Evolutionary conservation across 2,113 vertebrate genomes (phyloP).

Genomic region (Heloderma charlesbogerti): DNA sequence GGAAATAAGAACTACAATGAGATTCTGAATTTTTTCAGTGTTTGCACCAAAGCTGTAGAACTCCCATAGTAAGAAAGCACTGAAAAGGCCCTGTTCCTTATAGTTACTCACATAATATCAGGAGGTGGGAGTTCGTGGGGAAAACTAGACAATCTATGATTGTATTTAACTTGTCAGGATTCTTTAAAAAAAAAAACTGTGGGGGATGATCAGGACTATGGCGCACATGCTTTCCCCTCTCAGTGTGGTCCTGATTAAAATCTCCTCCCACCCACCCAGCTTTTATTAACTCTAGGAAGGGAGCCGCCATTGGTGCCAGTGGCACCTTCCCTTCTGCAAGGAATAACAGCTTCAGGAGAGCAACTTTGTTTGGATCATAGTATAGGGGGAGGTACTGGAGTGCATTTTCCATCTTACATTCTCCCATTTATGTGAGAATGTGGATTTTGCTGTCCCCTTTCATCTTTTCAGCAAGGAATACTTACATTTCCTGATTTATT

Average conservation of each 20-base stretch:
- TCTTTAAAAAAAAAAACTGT: no score
- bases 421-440: constrained; percentile 14
- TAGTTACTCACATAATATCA: neutral
- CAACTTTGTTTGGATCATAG: neutral
- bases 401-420: neutral
- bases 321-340: neutral
- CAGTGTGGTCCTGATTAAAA: neutral
- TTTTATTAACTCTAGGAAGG: neutral
- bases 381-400: neutral
- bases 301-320: neutral
- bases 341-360: neutral
- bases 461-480: neutral
- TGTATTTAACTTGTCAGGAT: no score
- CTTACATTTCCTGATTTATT: neutral
- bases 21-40: neutral
- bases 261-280: neutral
- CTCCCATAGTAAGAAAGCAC: neutral
- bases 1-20: neutral
- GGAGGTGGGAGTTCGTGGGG: neutral
- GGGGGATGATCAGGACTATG: no score
- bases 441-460: neutral
- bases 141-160: neutral
- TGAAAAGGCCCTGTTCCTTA: neutral
- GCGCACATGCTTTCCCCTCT: no score
- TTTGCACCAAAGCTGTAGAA: neutral